Evolutionary conservation across 2,797 vertebrate genomes (phyloP).

Genomic region (Ataeniobius toweri): DNA sequence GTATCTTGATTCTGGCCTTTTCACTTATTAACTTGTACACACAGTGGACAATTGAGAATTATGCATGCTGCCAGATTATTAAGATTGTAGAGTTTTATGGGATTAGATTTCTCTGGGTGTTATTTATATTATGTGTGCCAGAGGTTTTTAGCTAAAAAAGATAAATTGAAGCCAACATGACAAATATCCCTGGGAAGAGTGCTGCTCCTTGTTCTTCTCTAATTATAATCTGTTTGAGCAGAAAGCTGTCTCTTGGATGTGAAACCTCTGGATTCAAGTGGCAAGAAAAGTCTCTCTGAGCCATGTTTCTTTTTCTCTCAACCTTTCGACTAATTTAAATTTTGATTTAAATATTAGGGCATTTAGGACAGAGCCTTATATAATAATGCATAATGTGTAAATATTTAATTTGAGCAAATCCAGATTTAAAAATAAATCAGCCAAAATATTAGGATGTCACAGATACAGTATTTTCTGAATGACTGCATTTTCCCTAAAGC

Average conservation of each 20-base stretch:
- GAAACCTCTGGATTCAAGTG: slow-evolving; percentile 45
- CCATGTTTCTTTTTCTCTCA: slow-evolving; percentile 44
- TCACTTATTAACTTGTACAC: slow-evolving; percentile 47
- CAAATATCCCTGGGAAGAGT: slow-evolving; percentile 26
- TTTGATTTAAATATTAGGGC: neutral
- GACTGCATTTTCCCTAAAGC: neutral
- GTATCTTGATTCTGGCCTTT: slow-evolving; percentile 55
- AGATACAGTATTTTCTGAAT: neutral
- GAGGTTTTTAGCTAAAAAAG: slow-evolving; percentile 12
- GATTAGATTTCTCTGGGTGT: slow-evolving; percentile 22
- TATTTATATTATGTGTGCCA: slow-evolving; percentile 20
- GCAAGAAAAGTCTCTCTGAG: slow-evolving; percentile 26
- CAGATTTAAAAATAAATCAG: neutral
- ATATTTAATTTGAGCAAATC: neutral
- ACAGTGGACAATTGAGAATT: slow-evolving; percentile 47
- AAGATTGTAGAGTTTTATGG: slow-evolving; percentile 20
- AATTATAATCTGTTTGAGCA: slow-evolving; percentile 44
- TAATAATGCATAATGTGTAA: neutral
- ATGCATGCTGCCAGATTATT: slow-evolving; percentile 30
- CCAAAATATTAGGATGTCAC: neutral
- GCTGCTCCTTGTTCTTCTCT: slow-evolving; percentile 39
- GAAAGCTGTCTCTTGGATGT: slow-evolving; percentile 46
- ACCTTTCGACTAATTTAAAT: neutral
- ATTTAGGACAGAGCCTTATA: neutral
- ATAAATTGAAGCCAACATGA: slow-evolving; percentile 42